Conservation (phyloP, 2,888 invertebrate species). For the Leptinotarsa juncta region DNA sequence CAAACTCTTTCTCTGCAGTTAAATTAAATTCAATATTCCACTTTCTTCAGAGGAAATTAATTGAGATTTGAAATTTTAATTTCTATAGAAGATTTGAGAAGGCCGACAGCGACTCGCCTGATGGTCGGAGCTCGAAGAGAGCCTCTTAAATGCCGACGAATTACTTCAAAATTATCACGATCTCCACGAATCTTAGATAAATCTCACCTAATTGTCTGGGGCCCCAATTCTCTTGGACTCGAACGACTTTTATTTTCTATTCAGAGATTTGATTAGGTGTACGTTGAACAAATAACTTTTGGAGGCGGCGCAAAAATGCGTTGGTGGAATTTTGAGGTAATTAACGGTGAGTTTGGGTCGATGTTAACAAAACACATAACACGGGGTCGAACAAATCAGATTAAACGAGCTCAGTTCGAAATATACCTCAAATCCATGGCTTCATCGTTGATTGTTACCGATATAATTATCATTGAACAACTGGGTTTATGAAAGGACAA, state of each 20-base stretch:
- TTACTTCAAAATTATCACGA: slow-evolving; percentile 8
- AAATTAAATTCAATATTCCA: background rate
- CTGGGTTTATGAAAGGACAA: too few species aligned
- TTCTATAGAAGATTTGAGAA: background rate
- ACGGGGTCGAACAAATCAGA: background rate
- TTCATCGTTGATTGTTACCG: too few species aligned
- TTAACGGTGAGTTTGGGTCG: slow-evolving; percentile 9
- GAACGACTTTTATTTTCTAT: slow-evolving; percentile 9
- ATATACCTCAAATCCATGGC: background rate
- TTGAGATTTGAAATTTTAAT: background rate
- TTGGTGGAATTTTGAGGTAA: slow-evolving; percentile 9
- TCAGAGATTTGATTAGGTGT: slow-evolving; percentile 14
- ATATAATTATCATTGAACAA: too few species aligned
- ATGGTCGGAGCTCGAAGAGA: background rate
- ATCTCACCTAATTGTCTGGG: slow-evolving; percentile 4
- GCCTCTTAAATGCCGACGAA: background rate
- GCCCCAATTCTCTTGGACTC: slow-evolving; percentile 13
- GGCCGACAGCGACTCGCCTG: background rate
- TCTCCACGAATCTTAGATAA: slow-evolving; percentile 5
- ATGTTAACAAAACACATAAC: slow-evolving; percentile 6
- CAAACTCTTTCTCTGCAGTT: too few species aligned
- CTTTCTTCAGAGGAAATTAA: background rate
- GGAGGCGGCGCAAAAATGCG: background rate
- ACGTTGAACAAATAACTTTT: background rate
- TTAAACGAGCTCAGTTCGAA: background rate